Percentiles rank a stretch among this genome's conserved stretches.
These are phyloP conservation scores for Morpho deidamia DNA, from an alignment of 2,888 invertebrate species.

Conservation along the genomic window DNA sequence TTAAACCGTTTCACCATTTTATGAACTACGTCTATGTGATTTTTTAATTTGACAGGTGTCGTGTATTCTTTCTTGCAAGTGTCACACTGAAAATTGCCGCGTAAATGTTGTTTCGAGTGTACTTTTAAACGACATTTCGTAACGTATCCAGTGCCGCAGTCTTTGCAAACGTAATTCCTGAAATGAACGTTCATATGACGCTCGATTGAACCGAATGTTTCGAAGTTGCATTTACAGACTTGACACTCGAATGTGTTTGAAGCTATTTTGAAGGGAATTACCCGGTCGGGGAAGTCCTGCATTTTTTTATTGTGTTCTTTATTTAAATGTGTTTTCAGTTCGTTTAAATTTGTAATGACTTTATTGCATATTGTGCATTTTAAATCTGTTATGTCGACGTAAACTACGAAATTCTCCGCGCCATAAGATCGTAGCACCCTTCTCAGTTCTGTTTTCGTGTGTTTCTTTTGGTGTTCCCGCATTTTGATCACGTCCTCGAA, in stretches of 20 bases:
- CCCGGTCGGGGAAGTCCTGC: conserved; percentile 44
- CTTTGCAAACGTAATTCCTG: conserved; percentile 54
- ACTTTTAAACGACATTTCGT: conserved; percentile 54
- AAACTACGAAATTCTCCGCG: conserved; percentile 47
- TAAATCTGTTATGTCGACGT: conserved; percentile 51
- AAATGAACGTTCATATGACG: conserved; percentile 63
- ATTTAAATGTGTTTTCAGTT: conserved; percentile 47
- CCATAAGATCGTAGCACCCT: conserved; percentile 42
- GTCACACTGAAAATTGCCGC: conserved; percentile 46
- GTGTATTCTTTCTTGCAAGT: conserved; percentile 49
- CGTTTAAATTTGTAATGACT: conserved; percentile 35
- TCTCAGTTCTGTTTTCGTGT: conserved; percentile 33
- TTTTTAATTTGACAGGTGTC: conserved; percentile 47
- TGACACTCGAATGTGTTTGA: conserved; percentile 43
- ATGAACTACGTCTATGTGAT: conserved; percentile 48
- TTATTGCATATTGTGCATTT: conserved; percentile 45
- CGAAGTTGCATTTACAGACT: conserved; percentile 49
- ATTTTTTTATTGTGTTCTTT: conserved; percentile 48
- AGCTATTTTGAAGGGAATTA: conserved; percentile 51
- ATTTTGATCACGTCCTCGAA: conserved; percentile 39
- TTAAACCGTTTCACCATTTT: conserved; percentile 31
- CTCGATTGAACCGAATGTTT: conserved; percentile 59
- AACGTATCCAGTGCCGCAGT: conserved; percentile 56
- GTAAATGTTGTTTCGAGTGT: conserved; percentile 46
- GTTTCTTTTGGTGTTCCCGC: conserved; percentile 30